Percentiles rank a stretch among this genome's conserved stretches.
These are phyloP conservation scores for Zygaena filipendulae DNA, from an alignment of 2,888 invertebrate species.

Conservation along the genomic window DNA sequence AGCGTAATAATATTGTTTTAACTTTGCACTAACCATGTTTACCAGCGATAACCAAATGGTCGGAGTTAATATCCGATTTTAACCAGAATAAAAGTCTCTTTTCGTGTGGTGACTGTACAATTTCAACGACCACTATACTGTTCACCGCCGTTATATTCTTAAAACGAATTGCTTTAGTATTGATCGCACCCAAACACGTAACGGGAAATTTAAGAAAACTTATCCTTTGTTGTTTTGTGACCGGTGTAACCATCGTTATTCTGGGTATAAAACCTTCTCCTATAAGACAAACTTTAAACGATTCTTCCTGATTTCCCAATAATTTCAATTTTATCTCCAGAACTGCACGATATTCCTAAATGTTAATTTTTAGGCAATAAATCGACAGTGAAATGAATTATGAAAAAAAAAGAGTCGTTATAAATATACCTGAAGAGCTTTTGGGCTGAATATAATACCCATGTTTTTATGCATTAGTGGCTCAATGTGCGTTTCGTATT, in stretches of 20 bases:
- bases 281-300: conserved; percentile 50
- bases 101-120: conserved; percentile 27
- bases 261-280: conserved; percentile 58
- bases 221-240: conserved; percentile 28
- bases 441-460: conserved; percentile 48
- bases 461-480: conserved; percentile 48
- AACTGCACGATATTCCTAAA: conserved; percentile 53
- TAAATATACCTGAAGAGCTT: conserved; percentile 36
- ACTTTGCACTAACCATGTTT: conserved; percentile 34
- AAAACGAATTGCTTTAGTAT: conserved; percentile 32
- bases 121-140: conserved; percentile 28
- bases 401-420: conserved; percentile 1
- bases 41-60: conserved; percentile 24
- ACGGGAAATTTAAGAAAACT: conserved; percentile 39
- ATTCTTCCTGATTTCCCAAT: conserved; percentile 42
- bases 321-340: conserved; percentile 50
- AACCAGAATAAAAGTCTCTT: conserved; percentile 44
- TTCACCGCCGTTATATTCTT: conserved; percentile 44
- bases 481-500: conserved; percentile 49
- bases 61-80: conserved; percentile 21
- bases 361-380: not conserved
- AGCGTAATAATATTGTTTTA: too few relatives aligned
- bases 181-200: conserved; percentile 49
- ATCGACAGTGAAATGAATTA: conserved; percentile 9
- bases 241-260: conserved; percentile 36